Base-by-base conservation (phyloP, 1,140 invertebrate species). In the Anoplolepis gracilipes region DNA sequence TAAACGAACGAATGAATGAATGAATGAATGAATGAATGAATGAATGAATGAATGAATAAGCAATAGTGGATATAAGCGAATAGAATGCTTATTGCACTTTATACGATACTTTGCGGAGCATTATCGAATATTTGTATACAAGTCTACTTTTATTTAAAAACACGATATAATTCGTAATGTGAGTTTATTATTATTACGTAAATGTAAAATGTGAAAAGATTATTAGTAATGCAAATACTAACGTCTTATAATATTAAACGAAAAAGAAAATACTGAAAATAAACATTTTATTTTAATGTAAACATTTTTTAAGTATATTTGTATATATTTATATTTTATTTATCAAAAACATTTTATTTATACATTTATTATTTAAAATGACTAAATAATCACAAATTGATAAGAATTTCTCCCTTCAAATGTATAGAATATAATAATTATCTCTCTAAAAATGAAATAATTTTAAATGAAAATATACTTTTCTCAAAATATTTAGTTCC, bases 21-120 rank as follows among this genome's bases (percentile, higher is more conserved):
- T 55, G 73, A 82, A n/a, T n/a, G n/a, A n/a, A n/a, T n/a, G n/a
- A n/a, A n/a, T n/a, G n/a, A n/a, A n/a, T n/a, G n/a, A n/a, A 65
- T 39, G 78, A 57, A 13, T 42, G 36, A 79, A 79, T 79, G 77
- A 79, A 79, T 79, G 62, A 69, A 79, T 55, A 82, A 82, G 67
- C 67, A 46, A 72, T 36, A 53, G 49, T 61, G 53, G 22, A 57
- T n/a, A 25, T 59, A 36, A 72, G 28, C 67, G 65, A 30, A 25
- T n/a, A 36, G 39, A 67, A 10, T 69, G 78, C 55, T 72, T 59
- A 72, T 57, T 73, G 55, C 67, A 28, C 30, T 59, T 42, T 72
- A 49, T 11, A 19, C 49, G 39, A 42, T 42, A 46, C 36, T 57
- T 70, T 53, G 39, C 75, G 19, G 22, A 57, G 22, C 30, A 30